phyloP scores from a whole-genome alignment of 2,797 vertebrate species.

The Clarias pachynema region DNA sequence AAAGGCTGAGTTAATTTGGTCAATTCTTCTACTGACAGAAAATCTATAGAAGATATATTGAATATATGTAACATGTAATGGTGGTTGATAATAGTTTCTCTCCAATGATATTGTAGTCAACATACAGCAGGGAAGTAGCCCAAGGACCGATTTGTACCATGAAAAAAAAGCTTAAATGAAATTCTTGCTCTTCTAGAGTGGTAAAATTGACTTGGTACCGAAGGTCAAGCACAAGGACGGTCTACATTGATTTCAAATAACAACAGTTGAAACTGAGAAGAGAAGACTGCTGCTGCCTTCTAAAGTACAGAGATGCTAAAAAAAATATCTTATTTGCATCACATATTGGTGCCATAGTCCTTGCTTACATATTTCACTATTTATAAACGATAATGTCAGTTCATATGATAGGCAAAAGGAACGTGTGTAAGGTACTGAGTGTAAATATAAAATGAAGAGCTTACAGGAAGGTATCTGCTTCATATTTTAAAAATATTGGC shows the following conservation, averaged over 20 bases:
- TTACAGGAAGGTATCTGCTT: not conserved
- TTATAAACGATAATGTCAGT: not conserved
- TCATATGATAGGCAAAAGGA: not conserved
- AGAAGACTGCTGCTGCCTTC: not conserved
- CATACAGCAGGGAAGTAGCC: not conserved
- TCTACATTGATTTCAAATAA: not conserved
- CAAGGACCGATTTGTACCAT: not conserved
- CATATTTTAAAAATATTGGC: not conserved
- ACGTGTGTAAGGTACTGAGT: not conserved
- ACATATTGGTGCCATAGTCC: not conserved
- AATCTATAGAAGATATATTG: constrained; percentile 2
- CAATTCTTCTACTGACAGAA: constrained; percentile 20
- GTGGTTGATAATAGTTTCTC: not conserved
- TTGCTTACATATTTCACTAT: not conserved
- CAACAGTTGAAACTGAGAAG: not conserved
- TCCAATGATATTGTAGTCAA: not conserved
- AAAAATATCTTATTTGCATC: not conserved
- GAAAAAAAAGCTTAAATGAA: not conserved
- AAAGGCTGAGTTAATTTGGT: constrained; percentile 28
- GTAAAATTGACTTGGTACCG: constrained; percentile 24
- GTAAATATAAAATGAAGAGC: not conserved
- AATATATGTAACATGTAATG: not conserved
- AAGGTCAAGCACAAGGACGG: constrained; percentile 45
- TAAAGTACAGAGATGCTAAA: not conserved
- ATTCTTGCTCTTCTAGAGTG: not conserved